A percentile compares a stretch with the other conserved stretches of the same genome.
These are phyloP conservation scores for Melanostoma mellinum DNA, from an alignment of 2,888 invertebrate genomes.

Conservation along the genomic window DNA sequence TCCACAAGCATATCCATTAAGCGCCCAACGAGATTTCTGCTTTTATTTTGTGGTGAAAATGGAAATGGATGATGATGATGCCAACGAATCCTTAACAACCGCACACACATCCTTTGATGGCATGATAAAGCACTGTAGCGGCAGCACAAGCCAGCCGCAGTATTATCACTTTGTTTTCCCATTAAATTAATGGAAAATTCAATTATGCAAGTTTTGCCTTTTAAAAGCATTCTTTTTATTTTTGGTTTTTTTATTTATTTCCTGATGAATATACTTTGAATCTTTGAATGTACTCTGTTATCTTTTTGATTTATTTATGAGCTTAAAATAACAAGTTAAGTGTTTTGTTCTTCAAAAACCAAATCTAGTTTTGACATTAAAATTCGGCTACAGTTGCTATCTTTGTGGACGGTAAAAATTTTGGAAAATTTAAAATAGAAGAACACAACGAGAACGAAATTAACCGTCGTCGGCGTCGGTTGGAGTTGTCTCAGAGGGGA, in stretches of 20 bases:
- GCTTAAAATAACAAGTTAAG: neutral
- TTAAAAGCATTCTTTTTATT: conserved; percentile 19
- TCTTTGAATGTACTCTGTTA: no score
- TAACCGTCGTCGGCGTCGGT: no score
- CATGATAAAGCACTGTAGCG: conserved; percentile 6
- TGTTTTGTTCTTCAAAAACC: conserved; percentile 10
- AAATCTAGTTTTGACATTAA: conserved; percentile 39
- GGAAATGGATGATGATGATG: neutral
- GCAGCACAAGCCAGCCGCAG: conserved; percentile 5
- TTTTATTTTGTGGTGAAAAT: conserved; percentile 7
- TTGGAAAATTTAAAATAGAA: no score
- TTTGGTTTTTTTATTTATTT: neutral
- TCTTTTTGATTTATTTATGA: conserved; percentile 5
- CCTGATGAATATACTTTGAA: no score
- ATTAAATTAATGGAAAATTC: conserved; percentile 59
- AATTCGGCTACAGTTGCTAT: conserved; percentile 7
- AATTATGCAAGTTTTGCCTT: conserved; percentile 51
- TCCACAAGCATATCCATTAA: conserved; percentile 39
- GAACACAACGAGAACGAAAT: no score
- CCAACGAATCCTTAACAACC: neutral
- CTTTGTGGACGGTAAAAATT: no score
- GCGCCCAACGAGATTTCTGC: conserved; percentile 10
- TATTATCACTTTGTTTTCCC: conserved; percentile 54
- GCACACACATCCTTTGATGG: neutral
- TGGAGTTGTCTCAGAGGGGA: no score